Base-by-base conservation (phyloP, 2,888 invertebrate species). In the Acleris cristana region DNA sequence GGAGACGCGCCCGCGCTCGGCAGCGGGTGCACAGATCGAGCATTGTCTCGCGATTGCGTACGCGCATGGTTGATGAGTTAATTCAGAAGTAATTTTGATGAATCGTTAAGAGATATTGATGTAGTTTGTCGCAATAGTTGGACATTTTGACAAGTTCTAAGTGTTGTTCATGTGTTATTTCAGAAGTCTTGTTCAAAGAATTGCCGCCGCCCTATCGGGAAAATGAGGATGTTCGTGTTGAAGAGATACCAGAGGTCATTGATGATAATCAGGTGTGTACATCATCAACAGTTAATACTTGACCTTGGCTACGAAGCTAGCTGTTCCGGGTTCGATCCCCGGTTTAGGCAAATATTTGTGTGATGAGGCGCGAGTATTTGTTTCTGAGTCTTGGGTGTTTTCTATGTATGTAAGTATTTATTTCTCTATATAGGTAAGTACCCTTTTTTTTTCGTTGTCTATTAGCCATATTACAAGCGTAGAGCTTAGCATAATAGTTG, bases 161-260 rank as follows among this genome's bases (percentile, higher is more conserved):
- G 40, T 40, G 40, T 40, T 12, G 14, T 14, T 1, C 0, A 34
- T 34, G 40, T 40, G 14, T 40, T 4, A 14, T 40, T 84, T 61
- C 89, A 92, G 92, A 88, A 79, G 81, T 88, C 70, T 79, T 83
- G 70, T 78, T 83, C 72, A 92, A 90, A 79, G 90, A 90, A 66
- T 80, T 84, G 73, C 91, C 91, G 76, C 91, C 91, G 69, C 90
- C 91, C 48, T 90, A 91, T 76, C 81, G 82, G 76, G 89, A 87
- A 77, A 86, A 84, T 76, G 87, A 85, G 72, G 79, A 74, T 69
- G 75, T 71, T 70, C 79, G 78, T 73, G 73, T 73, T 70, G 75
- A 70, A 70, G 53, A 68, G 62, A 74, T 72, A 65, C 74, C 69
- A 58, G 77, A 72, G 71, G 77, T 71, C 72, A 73, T 79, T 55